Evolutionary conservation across 2,113 vertebrate species (phyloP), one percentile per base, ranked within the genome.

Genomic region (human (Homo sapiens)): DNA sequence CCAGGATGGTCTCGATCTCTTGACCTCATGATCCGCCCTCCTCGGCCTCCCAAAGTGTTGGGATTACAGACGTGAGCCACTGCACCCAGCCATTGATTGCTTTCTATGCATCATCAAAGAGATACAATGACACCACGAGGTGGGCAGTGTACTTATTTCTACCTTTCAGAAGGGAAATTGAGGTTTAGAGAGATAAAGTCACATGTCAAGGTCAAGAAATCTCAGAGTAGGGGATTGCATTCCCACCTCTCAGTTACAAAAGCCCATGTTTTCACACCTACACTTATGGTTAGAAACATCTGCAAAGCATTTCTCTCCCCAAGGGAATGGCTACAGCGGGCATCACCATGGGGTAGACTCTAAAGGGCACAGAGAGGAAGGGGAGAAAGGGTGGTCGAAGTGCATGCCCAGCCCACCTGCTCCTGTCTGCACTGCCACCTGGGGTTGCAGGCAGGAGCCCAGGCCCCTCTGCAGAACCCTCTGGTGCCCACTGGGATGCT

Each of bases 281-380:
- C 0, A 14, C 3, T 12, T 2, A 5, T 0, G 2, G 3, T 45
- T 18, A 22, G 23, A 23, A 92, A 35, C 8, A 75, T 14, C 3
- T 45, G 17, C 32, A 59, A 25, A 55, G 50, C 27, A 1, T 27
- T 80, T n/a, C 38, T 76, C 30, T 81, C 55, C 7, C 45, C 25
- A 43, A 30, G 35, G 48, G 6, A 84, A 35, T 8, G 16, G 48
- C 22, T 20, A 27, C 6, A 14, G 16, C 6, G 11, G 68, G 38
- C 3, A 14, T 38, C 48, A 14, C 25, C 9, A n/a, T 1, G 18
- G 27, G 32, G 5, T 48, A 85, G 52, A 59, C 23, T 64, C 87
- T 61, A 25, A 85, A 55, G 70, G 43, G 38, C 30, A 16, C 0
- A 72, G 50, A 88, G 17, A 96, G 18, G 23, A 45, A 17, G 59